Evolutionary conservation across 2,797 vertebrate species (phyloP).

Genomic region (Strix occidentalis): DNA sequence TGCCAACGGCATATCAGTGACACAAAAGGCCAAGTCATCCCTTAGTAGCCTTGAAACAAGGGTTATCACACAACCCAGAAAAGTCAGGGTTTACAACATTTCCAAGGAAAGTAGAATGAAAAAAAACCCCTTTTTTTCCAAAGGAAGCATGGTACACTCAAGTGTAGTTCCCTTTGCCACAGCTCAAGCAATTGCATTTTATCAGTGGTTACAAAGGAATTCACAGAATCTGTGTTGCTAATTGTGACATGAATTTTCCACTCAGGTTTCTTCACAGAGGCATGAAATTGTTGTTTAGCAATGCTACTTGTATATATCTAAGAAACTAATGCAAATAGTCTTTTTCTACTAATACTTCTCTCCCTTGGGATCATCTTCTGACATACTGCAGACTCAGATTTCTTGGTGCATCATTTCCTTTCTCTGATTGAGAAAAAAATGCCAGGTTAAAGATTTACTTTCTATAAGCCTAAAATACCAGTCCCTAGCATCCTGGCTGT

Average conservation of each 20-base stretch:
- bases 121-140: rapidly evolving
- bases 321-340: background rate
- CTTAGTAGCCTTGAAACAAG: background rate
- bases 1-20: background rate
- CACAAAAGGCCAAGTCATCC: background rate
- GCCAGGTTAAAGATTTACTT: constrained; percentile 10
- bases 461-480: background rate
- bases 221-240: background rate
- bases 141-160: background rate
- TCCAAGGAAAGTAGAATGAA: background rate
- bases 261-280: background rate
- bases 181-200: background rate
- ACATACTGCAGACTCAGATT: background rate
- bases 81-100: background rate
- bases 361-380: background rate
- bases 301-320: background rate
- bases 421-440: background rate
- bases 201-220: background rate
- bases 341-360: background rate
- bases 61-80: background rate
- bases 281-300: background rate
- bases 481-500: background rate
- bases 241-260: background rate
- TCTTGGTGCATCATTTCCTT: constrained; percentile 8
- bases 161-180: background rate